Evolutionary conservation across 2,113 vertebrate genomes (phyloP).

Genomic region (Brachirus orientalis): DNA sequence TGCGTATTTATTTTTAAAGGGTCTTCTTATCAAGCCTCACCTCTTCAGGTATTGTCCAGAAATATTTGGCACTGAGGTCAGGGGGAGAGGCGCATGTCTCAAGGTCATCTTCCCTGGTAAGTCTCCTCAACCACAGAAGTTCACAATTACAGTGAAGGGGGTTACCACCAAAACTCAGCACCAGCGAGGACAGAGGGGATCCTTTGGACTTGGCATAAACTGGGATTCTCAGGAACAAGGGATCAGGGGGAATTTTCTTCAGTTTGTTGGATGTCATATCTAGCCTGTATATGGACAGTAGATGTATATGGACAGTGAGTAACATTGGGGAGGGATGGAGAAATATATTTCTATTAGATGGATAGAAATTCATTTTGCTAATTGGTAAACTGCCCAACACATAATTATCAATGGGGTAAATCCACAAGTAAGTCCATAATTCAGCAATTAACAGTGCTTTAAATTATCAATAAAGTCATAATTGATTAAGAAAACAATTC

Average conservation of each 20-base stretch:
- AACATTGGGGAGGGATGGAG: background rate
- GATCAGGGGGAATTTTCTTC: conserved; percentile 95
- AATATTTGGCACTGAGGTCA: conserved; percentile 91
- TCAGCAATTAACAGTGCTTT: background rate
- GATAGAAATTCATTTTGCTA: background rate
- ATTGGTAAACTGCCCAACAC: background rate
- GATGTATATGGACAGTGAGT: background rate
- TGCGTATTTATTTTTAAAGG: background rate
- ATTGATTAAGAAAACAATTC: too few relatives aligned
- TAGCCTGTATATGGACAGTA: conserved; percentile 68
- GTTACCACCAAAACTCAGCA: conserved; percentile 93
- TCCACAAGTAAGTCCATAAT: too few relatives aligned
- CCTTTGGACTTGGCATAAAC: conserved; percentile 92
- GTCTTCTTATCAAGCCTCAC: conserved; percentile 28
- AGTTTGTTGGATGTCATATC: conserved; percentile 98
- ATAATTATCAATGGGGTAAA: background rate
- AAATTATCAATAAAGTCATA: background rate
- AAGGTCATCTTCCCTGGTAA: conserved; percentile 92
- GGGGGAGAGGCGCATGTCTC: conserved; percentile 93
- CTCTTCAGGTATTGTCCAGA: conserved; percentile 95
- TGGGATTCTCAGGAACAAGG: conserved; percentile 90
- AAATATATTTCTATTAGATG: background rate
- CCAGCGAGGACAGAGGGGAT: conserved; percentile 85
- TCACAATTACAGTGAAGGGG: conserved; percentile 96
- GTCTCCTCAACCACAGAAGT: conserved; percentile 90